Evolutionary conservation across 1,140 invertebrate genomes (phyloP).

Genomic region (Scaptomyza graminum): DNA sequence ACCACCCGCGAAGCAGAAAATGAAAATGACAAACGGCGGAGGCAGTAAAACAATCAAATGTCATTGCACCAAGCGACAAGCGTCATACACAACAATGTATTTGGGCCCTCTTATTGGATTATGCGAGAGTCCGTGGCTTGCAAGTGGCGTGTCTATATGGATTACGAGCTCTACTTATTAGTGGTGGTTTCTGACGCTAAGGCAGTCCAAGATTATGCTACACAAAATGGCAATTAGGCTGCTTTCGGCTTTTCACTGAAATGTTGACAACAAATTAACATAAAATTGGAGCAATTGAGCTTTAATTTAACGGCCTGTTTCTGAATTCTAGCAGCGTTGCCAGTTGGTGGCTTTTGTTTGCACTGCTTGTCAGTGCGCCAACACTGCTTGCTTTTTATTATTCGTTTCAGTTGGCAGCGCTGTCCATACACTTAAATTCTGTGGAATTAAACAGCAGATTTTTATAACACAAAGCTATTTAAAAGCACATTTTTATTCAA

Average conservation of each 20-base stretch:
- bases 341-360: neutral
- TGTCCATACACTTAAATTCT: neutral
- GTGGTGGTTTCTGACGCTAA: slow-evolving; percentile 39
- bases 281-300: slow-evolving; percentile 8
- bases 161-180: slow-evolving; percentile 56
- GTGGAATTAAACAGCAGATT: no score
- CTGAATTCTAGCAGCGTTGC: slow-evolving; percentile 10
- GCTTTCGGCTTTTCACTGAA: slow-evolving; percentile 2
- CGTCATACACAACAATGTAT: slow-evolving; percentile 10
- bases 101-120: slow-evolving; percentile 71
- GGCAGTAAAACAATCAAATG: slow-evolving; percentile 75
- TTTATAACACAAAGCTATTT: neutral
- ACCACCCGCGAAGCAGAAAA: slow-evolving; percentile 36
- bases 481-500: neutral
- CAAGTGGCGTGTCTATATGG: slow-evolving; percentile 58
- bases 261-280: neutral
- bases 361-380: slow-evolving; percentile 3
- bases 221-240: slow-evolving; percentile 32
- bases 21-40: slow-evolving; percentile 47
- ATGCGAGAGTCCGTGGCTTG: slow-evolving; percentile 36
- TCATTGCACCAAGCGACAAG: slow-evolving; percentile 41
- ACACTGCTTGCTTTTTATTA: neutral
- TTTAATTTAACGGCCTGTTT: slow-evolving; percentile 8
- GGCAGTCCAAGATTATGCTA: slow-evolving; percentile 57
- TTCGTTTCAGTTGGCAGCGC: neutral